Percentiles rank a stretch among this genome's conserved stretches.
These are phyloP conservation scores for Eptesicus fuscus DNA, from an alignment of 2,113 vertebrate genomes.

Conservation along the genomic window DNA sequence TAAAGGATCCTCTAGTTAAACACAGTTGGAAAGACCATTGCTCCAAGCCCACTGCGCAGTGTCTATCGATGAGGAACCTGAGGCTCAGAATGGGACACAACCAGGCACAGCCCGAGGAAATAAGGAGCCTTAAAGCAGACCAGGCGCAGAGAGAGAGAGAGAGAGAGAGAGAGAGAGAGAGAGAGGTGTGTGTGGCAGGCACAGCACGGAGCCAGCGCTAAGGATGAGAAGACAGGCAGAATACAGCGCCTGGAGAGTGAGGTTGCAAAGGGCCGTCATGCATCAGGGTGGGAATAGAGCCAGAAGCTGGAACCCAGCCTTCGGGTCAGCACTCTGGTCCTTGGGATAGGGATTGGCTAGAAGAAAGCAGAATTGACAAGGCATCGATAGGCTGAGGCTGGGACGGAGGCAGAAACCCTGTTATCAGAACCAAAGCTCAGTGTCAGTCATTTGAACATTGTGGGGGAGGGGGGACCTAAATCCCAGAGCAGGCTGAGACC, in stretches of 20 bases:
- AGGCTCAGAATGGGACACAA: not conserved
- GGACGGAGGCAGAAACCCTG: not conserved
- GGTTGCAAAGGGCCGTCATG: fast-evolving
- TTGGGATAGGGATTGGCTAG: not conserved
- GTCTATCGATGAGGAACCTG: not conserved
- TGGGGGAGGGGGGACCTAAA: not conserved
- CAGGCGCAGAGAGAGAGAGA: not conserved
- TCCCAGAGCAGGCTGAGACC: not conserved
- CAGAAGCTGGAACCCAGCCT: not conserved
- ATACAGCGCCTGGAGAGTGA: fast-evolving
- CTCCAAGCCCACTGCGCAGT: not conserved
- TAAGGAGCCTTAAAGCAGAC: not conserved
- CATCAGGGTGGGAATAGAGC: too few species aligned
- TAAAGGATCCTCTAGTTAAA: not conserved
- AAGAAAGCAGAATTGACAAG: not conserved
- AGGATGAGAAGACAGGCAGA: too few species aligned
- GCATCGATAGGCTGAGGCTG: not conserved
- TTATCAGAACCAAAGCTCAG: not conserved
- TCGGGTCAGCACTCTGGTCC: not conserved
- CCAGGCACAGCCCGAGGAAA: not conserved
- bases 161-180: not conserved
- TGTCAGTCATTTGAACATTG: not conserved
- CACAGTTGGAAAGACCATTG: not conserved
- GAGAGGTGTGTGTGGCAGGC: not conserved
- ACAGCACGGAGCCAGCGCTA: fast-evolving